Evolutionary conservation across 2,113 vertebrate species (phyloP).

Genomic region (Pionites leucogaster): DNA sequence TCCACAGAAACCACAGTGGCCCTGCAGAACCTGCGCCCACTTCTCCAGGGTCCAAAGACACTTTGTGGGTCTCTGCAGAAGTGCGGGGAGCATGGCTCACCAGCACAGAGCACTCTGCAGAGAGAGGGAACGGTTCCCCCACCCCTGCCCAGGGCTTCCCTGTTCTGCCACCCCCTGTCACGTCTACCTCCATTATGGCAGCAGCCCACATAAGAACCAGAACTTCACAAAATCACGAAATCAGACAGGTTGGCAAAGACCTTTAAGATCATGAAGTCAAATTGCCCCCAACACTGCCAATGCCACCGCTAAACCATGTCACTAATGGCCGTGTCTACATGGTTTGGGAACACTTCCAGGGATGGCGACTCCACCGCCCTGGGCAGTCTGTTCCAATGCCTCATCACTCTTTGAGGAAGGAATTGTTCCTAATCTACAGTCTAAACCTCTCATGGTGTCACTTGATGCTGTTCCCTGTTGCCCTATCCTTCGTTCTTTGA

Average conservation of each 20-base stretch:
- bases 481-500: not conserved
- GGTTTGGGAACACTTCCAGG: not conserved
- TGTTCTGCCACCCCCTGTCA: too few species aligned
- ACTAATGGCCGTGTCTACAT: not conserved
- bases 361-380: not conserved
- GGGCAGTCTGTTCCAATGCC: not conserved
- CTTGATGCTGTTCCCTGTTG: not conserved
- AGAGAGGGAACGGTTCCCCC: rapidly evolving
- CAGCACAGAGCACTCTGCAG: not conserved
- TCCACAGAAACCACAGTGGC: not conserved
- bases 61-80: rapidly evolving
- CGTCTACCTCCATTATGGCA: rapidly evolving
- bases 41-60: rapidly evolving
- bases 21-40: rapidly evolving
- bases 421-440: not conserved
- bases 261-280: not conserved
- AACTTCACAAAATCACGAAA: not conserved
- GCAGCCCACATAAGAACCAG: not conserved
- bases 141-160: not conserved
- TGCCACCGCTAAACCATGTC: not conserved
- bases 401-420: not conserved
- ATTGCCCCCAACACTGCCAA: not conserved
- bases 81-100: rapidly evolving
- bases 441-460: not conserved
- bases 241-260: not conserved